Evolutionary conservation across 2,113 vertebrate species (phyloP).

Genomic region (Tetrao urogallus): DNA sequence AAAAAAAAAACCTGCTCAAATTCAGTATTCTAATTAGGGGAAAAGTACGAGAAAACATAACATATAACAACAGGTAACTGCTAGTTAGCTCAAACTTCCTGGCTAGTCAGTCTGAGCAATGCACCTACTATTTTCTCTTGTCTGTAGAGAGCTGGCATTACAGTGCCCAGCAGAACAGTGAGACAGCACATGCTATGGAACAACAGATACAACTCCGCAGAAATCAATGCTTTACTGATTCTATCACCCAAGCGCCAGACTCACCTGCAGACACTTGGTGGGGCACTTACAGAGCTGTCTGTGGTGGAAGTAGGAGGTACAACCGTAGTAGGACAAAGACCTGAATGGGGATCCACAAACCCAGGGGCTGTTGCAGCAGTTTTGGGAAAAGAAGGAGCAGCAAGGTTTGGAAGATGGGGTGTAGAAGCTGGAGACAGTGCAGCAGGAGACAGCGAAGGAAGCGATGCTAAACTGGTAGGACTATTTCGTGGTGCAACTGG

Average conservation of each 20-base stretch:
- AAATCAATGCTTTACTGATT: background rate
- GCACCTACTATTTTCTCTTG: background rate
- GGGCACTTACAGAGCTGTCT: slow-evolving; percentile 88
- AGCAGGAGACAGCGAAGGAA: slow-evolving; percentile 85
- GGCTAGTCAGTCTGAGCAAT: background rate
- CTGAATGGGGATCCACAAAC: slow-evolving; percentile 88
- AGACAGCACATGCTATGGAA: background rate
- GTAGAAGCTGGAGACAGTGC: slow-evolving; percentile 82
- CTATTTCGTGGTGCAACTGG: slow-evolving; percentile 86
- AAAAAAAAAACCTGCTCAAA: background rate
- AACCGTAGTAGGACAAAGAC: slow-evolving; percentile 86
- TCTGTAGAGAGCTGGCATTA: background rate
- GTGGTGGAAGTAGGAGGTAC: slow-evolving; percentile 82
- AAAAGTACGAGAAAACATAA: background rate
- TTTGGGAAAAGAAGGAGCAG: slow-evolving; percentile 88
- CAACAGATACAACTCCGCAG: background rate
- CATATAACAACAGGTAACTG: background rate
- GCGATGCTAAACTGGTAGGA: slow-evolving; percentile 85
- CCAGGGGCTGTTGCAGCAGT: slow-evolving; percentile 85
- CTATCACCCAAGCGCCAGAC: background rate
- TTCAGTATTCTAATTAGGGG: background rate
- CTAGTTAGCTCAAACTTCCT: background rate
- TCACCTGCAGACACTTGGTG: slow-evolving; percentile 96
- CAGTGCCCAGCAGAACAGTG: fast-evolving
- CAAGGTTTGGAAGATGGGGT: slow-evolving; percentile 86